Percentiles rank a stretch among this genome's conserved stretches.
Evolutionary conservation across 2,797 vertebrate species (phyloP).

Genomic region (Sebastes steindachneri): DNA sequence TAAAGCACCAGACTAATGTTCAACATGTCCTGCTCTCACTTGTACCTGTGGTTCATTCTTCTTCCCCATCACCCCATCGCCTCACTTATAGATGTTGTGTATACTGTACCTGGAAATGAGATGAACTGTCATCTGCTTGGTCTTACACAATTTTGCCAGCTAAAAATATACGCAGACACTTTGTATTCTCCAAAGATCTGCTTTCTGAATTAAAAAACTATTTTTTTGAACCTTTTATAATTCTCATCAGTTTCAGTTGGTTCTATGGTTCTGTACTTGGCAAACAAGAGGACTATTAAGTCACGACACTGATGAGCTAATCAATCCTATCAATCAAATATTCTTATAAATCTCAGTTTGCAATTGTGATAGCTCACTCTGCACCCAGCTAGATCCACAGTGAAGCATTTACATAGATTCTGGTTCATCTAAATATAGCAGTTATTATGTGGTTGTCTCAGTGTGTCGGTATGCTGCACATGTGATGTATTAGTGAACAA

Average conservation of each 20-base stretch:
- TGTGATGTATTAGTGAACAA: background rate
- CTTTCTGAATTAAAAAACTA: background rate
- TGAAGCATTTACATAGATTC: background rate
- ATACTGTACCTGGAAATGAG: background rate
- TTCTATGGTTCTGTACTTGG: background rate
- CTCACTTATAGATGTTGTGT: background rate
- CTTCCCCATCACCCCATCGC: background rate
- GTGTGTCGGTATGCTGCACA: background rate
- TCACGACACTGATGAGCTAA: background rate
- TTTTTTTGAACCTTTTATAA: background rate
- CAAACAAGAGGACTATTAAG: background rate
- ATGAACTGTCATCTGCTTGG: background rate
- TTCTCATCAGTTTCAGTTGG: background rate
- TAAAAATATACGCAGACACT: background rate
- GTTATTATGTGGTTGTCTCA: background rate
- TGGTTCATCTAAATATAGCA: background rate
- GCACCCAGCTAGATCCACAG: background rate
- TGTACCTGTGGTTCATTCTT: background rate
- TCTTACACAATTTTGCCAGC: background rate
- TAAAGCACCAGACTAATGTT: conserved; percentile 14
- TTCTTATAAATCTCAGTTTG: background rate
- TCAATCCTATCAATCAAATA: background rate
- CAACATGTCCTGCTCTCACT: background rate
- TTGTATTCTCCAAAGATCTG: background rate
- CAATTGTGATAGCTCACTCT: background rate